phyloP scores from a whole-genome alignment of 2,888 invertebrate genomes.

The Dioctria rufipes region DNA sequence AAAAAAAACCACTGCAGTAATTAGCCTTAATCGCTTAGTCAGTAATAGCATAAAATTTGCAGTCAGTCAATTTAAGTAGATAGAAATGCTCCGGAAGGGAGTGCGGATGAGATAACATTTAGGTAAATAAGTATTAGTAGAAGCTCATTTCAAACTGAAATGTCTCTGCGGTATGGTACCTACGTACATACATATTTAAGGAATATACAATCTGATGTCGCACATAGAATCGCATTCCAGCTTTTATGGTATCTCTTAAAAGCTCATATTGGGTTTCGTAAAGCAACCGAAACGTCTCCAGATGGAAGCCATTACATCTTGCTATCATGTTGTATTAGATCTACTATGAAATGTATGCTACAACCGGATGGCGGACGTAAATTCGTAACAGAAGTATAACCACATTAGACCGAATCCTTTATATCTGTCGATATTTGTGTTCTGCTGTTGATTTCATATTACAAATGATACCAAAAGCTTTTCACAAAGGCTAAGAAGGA shows the following conservation, averaged over 20 bases:
- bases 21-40: not conserved
- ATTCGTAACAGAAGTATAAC: constrained; percentile 15
- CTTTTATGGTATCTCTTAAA: constrained; percentile 41
- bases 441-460: constrained; percentile 35
- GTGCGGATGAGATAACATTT: not conserved
- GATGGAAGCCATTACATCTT: constrained; percentile 34
- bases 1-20: constrained; percentile 8
- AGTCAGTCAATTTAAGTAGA: not conserved
- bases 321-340: constrained; percentile 24
- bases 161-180: not conserved
- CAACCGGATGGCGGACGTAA: not conserved
- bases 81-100: not conserved
- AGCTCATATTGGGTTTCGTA: constrained; percentile 36
- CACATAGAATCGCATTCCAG: constrained; percentile 3
- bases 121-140: not conserved
- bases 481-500: not conserved
- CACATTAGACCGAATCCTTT: constrained; percentile 7
- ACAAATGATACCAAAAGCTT: constrained; percentile 37
- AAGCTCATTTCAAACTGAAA: not conserved
- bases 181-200: constrained; percentile 3
- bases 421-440: constrained; percentile 27
- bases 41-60: constrained; percentile 9
- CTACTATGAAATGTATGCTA: not conserved
- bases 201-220: constrained; percentile 28
- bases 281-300: constrained; percentile 38